Conservation (phyloP, 2,888 invertebrate genomes). For the Heliothis peltigera region DNA sequence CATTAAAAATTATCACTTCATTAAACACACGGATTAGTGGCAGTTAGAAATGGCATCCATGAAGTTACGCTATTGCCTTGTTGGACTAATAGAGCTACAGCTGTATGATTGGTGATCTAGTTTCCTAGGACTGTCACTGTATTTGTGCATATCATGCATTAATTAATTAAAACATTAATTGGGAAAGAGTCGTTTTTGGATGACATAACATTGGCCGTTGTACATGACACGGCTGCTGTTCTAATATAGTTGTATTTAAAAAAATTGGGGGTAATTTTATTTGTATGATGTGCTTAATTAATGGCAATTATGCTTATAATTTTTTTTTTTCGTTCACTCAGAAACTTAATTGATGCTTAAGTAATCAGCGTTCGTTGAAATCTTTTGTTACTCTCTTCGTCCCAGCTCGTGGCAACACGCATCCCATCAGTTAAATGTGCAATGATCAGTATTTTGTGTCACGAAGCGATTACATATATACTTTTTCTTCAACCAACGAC, state of each 20-base stretch:
- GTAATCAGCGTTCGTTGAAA: slow-evolving; percentile 54
- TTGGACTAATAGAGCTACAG: no score
- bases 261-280: no score
- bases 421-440: slow-evolving; percentile 1
- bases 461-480: slow-evolving; percentile 16
- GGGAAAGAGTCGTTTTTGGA: no score
- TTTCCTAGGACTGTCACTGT: no score
- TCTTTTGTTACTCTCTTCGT: slow-evolving; percentile 55
- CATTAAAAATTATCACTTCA: slow-evolving; percentile 58
- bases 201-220: no score
- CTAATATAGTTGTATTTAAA: no score
- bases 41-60: background rate
- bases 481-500: slow-evolving; percentile 1
- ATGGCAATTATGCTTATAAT: no score
- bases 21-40: slow-evolving; percentile 41
- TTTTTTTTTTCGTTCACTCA: background rate
- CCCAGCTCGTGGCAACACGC: slow-evolving; percentile 12
- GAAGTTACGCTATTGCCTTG: background rate
- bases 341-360: background rate
- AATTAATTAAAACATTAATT: no score
- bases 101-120: no score
- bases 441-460: slow-evolving; percentile 21
- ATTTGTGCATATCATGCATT: no score
- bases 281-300: no score
- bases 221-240: no score